Base-by-base conservation (phyloP, 1,140 invertebrate species). In the Eulimnadia texana region DNA sequence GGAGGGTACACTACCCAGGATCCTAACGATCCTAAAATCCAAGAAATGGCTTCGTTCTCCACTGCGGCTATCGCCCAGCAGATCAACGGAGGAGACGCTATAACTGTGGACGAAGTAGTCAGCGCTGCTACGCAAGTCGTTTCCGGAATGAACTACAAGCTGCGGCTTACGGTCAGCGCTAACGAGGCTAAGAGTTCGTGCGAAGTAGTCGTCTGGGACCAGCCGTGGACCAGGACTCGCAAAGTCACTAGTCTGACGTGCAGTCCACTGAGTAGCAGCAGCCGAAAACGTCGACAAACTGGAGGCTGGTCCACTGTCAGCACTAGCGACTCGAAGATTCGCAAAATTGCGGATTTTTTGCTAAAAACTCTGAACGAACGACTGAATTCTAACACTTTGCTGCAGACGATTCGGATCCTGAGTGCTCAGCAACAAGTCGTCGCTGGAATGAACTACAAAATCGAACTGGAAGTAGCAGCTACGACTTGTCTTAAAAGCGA, bases 71-170 rank as follows among this genome's bases (percentile, higher is more conserved):
- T 58, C 10, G 55, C 55, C 22, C 33, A 42, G 33, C 55, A 42
- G 33, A 16, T 42, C 6, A 61, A 61, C 25, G 60, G 42, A 3
- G 51, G 50, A 51, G 25, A 1, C n/a, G 50, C 50, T 13, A 19
- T 61, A 3, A 27, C 11, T 3, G 9, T 61, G 13, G 60, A 25
- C 10, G 33, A 61, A 11, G 27, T 61, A 16, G 29, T 20, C 10
- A 27, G 49, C 23, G 60, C 33, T 20, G 11, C 51, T n/a, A 61
- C 24, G 25, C 60, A 61, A 53, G 50, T 61, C 13, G 60, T 61
- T 29, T 61, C 60, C 19, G 60, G 60, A 25, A 53, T 25, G 19
- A 61, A 61, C 20, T 61, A 61, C 50, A 61, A 52, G 52, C n/a
- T 61, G 50, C 49, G 29, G 19, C 20, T 51, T 0, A 23, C 28